Base-by-base conservation (phyloP, 1,140 invertebrate species). In the Cydia fagiglandana region DNA sequence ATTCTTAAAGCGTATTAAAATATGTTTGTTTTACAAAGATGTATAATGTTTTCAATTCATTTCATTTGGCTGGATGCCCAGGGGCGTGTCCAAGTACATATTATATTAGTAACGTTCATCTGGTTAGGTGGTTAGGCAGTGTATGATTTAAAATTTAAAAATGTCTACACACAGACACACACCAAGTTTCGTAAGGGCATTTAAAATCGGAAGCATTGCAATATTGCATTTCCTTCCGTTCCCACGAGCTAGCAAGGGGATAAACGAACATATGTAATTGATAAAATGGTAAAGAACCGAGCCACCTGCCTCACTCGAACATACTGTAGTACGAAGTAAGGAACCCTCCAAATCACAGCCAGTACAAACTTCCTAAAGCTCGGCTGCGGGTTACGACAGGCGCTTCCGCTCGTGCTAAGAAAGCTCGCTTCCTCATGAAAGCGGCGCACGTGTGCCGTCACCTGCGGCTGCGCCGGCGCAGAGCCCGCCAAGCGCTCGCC, bases 331-430 rank as follows among this genome's bases (percentile, higher is more conserved):
- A 34, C 15, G 28, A 20, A 38, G 17, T 6, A 53, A 53, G 50
- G 66, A 70, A 70, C 66, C 66, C 66, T 38, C 34, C 66, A 38
- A 34, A 66, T 38, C 30, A 38, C 30, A 38, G 30, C 20, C 56
- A 61, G 17, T 24, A 20, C 56, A 38, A 45, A 30, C n/a, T 70
- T 80, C 83, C 81, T 78, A 83, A 76, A 82, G 78, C 76, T 78
- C 56, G 75, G 78, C 30, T 70, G n/a, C 28, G 64, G 30, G 30
- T 70, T 70, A 70, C 66, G 74, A 80, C 70, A 79, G 75, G 76
- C 87, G 89, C 87, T 88, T 87, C 77, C 81, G 87, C 88, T 88
- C 88, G 88, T 90, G 89, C 89, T 87, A 85, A 83, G 86, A 89
- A 88, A 91, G 86, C 85, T 87, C 78, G 85, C 87, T 88, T 87